Base-by-base conservation (phyloP, 92 coral and sea anemone species). In the Zoanthus gigantus region DNA sequence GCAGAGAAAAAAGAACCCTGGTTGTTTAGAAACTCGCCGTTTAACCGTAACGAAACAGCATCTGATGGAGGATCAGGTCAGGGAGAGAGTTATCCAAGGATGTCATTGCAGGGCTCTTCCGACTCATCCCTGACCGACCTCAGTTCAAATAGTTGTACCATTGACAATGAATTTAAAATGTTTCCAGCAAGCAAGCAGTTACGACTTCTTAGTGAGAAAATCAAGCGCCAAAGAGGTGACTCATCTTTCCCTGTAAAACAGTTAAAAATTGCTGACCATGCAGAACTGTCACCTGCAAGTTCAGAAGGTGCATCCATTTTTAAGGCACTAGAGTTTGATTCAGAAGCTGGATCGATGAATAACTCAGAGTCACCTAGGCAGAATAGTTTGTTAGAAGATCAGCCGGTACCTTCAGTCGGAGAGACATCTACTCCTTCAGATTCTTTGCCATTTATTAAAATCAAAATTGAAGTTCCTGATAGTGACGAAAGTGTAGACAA, bases 121-220 rank as follows among this genome's bases (percentile, higher is more conserved):
- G 16, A 69, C 48, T 9, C 80, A 34, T 71, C 88, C 7, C 50
- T 53, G 67, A 23, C 78, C 5, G 88, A 71, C 34, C 53, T 45
- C 54, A 48, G 32, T 37, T 14, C 34, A 34, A 72, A 32, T 17
- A 65, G 9, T n/a, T 69, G 68, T 53, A n/a, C 86, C 15, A 68
- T 65, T 18, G 15, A 79, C 15, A 78, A 93, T 68, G 88, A 89
- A 50, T 90, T 88, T n/a, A 87, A 93, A 60, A 92, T 89, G 78
- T 95, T 95, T 30, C 93, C 98, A 12, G 98, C 98, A 61, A 95
- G 98, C 74, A 84, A 94, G 52, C 94, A 93, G 71, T 87, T 95
- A 34, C 91, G 92, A 83, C 85, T 93, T 86, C 87, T 95, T 45
- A 93, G 96, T 63, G 98, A 93, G 78, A 89, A 93, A 18, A 37